Evolutionary conservation across 92 coral and sea anemone species (phyloP).

Genomic region (Zoanthus gigantus): DNA sequence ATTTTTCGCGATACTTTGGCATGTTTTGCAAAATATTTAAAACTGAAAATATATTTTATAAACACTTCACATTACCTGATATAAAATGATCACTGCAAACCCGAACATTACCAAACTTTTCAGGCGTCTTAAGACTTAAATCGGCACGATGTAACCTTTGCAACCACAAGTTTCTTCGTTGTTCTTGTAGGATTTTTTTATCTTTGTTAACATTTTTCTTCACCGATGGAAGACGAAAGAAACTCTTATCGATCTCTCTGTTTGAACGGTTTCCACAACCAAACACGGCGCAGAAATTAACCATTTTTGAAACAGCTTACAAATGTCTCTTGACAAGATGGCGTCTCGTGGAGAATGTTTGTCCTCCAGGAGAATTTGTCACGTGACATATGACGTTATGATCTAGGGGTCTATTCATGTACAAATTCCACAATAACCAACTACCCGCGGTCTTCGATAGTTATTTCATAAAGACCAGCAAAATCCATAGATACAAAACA

Average conservation of each 20-base stretch:
- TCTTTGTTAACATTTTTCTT: slow-evolving; percentile 32
- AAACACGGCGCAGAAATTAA: slow-evolving; percentile 32
- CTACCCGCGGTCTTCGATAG: too few relatives aligned
- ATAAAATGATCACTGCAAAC: slow-evolving; percentile 68
- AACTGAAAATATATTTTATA: slow-evolving; percentile 10
- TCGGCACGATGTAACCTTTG: slow-evolving; percentile 59
- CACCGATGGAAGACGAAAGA: slow-evolving; percentile 52
- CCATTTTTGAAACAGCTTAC: slow-evolving; percentile 17
- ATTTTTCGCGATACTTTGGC: slow-evolving; percentile 7
- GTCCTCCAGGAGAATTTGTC: slow-evolving; percentile 33
- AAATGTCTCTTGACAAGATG: slow-evolving; percentile 21
- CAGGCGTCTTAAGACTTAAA: slow-evolving; percentile 47
- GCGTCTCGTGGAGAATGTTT: slow-evolving; percentile 18
- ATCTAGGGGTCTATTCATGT: slow-evolving; percentile 21
- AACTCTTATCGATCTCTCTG: slow-evolving; percentile 30
- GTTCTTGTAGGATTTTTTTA: slow-evolving; percentile 48
- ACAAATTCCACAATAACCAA: too few relatives aligned
- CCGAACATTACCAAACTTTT: slow-evolving; percentile 48
- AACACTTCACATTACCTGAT: slow-evolving; percentile 44
- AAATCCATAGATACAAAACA: too few relatives aligned
- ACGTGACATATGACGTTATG: slow-evolving; percentile 5
- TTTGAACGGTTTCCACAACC: slow-evolving; percentile 32
- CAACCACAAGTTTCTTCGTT: slow-evolving; percentile 64
- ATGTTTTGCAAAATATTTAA: slow-evolving; percentile 9
- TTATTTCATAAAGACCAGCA: too few relatives aligned